A percentile compares a stretch with the other conserved stretches of the same genome.
These are phyloP conservation scores for Seira ritae DNA, from an alignment of 2,888 invertebrate species.

Conservation along the genomic window DNA sequence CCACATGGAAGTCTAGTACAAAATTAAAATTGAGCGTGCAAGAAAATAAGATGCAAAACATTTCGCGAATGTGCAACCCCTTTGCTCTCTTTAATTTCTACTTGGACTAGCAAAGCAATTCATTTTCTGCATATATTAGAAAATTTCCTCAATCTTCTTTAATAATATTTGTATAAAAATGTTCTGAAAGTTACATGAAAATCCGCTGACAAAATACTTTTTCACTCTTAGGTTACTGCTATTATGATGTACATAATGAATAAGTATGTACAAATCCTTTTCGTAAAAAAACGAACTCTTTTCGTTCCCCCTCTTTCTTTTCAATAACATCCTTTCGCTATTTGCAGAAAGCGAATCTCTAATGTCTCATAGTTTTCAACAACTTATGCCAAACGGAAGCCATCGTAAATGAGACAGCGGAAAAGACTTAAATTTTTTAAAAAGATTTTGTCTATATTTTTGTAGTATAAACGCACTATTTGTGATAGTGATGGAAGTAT, in stretches of 20 bases:
- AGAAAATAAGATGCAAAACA: constrained; percentile 52
- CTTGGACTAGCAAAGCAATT: too few species aligned
- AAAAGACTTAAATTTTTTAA: constrained; percentile 1
- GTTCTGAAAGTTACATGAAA: not conserved
- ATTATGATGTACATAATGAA: not conserved
- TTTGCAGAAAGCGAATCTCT: too few species aligned
- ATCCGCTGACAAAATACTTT: constrained; percentile 35
- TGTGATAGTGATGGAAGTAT: too few species aligned
- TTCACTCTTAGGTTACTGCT: constrained; percentile 40
- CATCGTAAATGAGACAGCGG: constrained; percentile 11
- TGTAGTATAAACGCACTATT: too few species aligned
- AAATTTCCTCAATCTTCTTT: constrained; percentile 4
- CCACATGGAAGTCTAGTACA: constrained; percentile 63
- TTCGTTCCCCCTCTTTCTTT: constrained; percentile 16
- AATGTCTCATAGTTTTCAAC: not conserved
- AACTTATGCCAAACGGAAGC: constrained; percentile 42
- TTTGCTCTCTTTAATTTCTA: constrained; percentile 24
- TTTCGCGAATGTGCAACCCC: constrained; percentile 45
- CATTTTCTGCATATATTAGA: too few species aligned
- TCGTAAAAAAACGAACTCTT: not conserved
- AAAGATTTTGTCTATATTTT: too few species aligned
- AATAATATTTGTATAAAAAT: constrained; percentile 1
- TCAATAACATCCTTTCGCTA: constrained; percentile 3
- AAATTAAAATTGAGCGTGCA: constrained; percentile 47
- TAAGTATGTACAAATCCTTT: too few species aligned